Conservation (phyloP, 2,888 invertebrate genomes). For the Dorcus parallelipipedus region DNA sequence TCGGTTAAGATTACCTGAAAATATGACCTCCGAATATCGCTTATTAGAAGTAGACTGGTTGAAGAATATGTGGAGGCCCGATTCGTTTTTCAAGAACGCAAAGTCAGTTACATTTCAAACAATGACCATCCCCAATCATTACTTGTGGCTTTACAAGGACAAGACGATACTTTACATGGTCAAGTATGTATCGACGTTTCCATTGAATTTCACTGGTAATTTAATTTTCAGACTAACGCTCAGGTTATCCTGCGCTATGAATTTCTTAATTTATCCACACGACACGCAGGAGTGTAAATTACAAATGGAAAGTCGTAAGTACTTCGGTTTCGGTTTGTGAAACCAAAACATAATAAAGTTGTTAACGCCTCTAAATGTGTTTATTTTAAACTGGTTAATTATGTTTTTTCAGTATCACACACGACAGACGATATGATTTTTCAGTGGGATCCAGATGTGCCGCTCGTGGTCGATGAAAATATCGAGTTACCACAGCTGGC, state of each 20-base stretch:
- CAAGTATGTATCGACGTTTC: slow-evolving; percentile 57
- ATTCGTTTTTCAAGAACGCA: slow-evolving; percentile 91
- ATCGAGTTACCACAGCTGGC: slow-evolving; percentile 86
- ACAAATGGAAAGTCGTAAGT: slow-evolving; percentile 93
- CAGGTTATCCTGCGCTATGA: slow-evolving; percentile 89
- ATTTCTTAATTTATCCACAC: slow-evolving; percentile 90
- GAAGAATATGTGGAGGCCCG: slow-evolving; percentile 91
- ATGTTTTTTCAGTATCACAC: slow-evolving; percentile 72
- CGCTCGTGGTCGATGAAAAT: slow-evolving; percentile 83
- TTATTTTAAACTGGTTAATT: background rate
- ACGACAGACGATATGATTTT: slow-evolving; percentile 92
- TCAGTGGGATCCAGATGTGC: slow-evolving; percentile 89
- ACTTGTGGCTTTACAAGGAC: slow-evolving; percentile 86
- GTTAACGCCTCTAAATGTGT: slow-evolving; percentile 10
- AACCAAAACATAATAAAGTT: slow-evolving; percentile 3
- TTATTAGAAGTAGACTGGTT: slow-evolving; percentile 86
- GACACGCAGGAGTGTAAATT: slow-evolving; percentile 92
- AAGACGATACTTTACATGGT: slow-evolving; percentile 84
- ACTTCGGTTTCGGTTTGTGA: slow-evolving; percentile 4
- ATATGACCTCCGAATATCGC: slow-evolving; percentile 89
- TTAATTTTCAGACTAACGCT: slow-evolving; percentile 64
- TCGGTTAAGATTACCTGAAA: slow-evolving; percentile 79
- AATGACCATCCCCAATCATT: slow-evolving; percentile 93
- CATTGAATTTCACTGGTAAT: background rate
- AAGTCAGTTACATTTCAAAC: slow-evolving; percentile 92